Conservation (phyloP, 2,113 vertebrate species). For the Corapipo altera region DNA sequence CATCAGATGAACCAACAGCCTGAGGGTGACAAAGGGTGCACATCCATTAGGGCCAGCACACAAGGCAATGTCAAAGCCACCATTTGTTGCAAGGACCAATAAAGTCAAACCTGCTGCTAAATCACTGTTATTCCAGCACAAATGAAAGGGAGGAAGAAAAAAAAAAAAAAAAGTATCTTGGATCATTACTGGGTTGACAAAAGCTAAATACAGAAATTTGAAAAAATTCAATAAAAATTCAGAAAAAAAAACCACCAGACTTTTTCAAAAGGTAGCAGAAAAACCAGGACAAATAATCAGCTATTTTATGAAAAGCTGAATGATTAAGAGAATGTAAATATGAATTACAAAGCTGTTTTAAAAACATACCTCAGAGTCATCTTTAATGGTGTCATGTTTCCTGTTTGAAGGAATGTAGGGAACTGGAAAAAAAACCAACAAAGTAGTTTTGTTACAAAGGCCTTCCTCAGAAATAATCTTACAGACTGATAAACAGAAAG, state of each 20-base stretch:
- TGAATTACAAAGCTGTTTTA: not conserved
- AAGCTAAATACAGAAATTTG: not conserved
- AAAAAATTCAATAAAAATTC: not conserved
- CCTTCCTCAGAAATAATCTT: not conserved
- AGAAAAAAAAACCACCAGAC: not conserved
- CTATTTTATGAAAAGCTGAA: not conserved
- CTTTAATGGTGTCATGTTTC: conserved; percentile 85
- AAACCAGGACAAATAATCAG: not conserved
- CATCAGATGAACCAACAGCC: not conserved
- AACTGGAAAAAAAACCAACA: conserved; percentile 73
- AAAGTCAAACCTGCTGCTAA: not conserved
- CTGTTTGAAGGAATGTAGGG: conserved; percentile 86
- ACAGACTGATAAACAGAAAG: not conserved
- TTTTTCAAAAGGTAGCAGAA: not conserved
- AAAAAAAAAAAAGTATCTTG: not conserved
- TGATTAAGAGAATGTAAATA: not conserved
- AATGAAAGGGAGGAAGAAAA: not conserved
- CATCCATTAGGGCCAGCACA: not conserved
- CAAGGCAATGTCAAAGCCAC: not conserved
- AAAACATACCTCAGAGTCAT: conserved; percentile 86
- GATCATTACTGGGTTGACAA: not conserved
- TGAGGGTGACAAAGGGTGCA: not conserved
- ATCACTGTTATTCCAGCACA: not conserved
- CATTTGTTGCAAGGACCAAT: not conserved
- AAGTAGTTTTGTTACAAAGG: not conserved